Percentiles rank a stretch among this genome's conserved stretches.
These are phyloP conservation scores for Podarcis muralis DNA, from an alignment of 2,113 vertebrate species.

Conservation along the genomic window DNA sequence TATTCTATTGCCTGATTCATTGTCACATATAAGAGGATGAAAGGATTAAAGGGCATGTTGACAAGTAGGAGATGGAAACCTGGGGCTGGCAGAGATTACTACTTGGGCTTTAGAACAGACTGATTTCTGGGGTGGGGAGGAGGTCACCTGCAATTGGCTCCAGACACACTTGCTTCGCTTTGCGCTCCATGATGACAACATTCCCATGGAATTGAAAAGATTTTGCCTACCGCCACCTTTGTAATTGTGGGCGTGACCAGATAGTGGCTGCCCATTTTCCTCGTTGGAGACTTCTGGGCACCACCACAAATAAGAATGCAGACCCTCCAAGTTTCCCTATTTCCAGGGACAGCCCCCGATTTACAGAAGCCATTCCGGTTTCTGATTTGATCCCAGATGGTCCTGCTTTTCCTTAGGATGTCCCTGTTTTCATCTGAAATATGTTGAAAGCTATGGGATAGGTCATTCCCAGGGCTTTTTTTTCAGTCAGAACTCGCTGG, in stretches of 20 bases:
- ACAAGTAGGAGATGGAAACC: not conserved
- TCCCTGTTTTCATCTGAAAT: no score
- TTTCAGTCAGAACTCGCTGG: no score
- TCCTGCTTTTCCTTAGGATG: no score
- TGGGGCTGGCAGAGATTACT: not conserved
- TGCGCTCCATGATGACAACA: accelerated
- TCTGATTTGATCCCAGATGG: no score
- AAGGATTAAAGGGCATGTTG: not conserved
- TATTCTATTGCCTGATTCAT: conserved; percentile 26
- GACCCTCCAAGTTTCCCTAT: no score
- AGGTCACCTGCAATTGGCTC: not conserved
- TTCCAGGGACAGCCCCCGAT: no score
- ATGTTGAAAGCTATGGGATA: no score
- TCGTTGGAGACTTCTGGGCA: not conserved
- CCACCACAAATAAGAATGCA: not conserved
- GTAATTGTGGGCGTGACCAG: not conserved
- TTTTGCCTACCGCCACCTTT: not conserved
- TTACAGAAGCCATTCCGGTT: no score
- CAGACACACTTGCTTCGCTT: not conserved
- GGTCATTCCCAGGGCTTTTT: no score
- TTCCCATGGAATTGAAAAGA: not conserved
- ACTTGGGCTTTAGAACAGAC: not conserved
- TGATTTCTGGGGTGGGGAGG: not conserved
- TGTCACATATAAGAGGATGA: not conserved
- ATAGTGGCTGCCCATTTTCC: not conserved